phyloP scores from a whole-genome alignment of 2,888 invertebrate genomes.

The Tigriopus californicus region DNA sequence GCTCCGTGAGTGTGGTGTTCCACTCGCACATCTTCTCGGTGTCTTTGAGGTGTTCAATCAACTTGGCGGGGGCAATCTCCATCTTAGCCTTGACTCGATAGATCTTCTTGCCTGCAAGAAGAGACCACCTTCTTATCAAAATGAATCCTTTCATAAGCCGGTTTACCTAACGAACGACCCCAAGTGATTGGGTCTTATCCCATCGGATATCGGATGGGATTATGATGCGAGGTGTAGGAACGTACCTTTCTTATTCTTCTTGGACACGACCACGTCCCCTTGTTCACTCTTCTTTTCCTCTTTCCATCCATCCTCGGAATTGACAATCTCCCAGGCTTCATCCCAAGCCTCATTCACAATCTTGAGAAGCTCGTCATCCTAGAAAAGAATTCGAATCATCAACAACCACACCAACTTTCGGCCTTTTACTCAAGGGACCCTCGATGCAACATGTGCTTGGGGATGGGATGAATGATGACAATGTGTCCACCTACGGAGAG shows the following conservation, averaged over 20 bases:
- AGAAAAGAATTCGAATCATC: not conserved
- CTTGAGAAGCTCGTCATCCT: not conserved
- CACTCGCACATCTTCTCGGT: not conserved
- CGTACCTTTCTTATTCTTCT: not conserved
- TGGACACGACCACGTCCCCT: not conserved
- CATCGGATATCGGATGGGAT: not conserved
- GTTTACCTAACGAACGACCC: no score
- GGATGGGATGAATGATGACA: no score
- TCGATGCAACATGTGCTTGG: no score
- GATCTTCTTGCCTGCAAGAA: not conserved
- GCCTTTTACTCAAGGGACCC: no score
- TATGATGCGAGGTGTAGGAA: not conserved
- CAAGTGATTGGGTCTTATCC: no score
- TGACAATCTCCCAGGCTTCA: not conserved
- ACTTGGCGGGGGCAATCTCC: not conserved
- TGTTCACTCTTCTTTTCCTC: not conserved
- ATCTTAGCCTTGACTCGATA: not conserved
- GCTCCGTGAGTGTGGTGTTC: not conserved
- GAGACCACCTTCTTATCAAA: no score
- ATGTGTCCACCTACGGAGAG: no score
- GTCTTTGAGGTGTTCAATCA: not conserved
- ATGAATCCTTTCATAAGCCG: no score
- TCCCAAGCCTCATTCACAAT: not conserved
- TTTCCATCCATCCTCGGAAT: not conserved
- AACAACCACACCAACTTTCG: no score